phyloP scores from a whole-genome alignment of 1,140 invertebrate genomes.

The Zaprionus camerounensis region DNA sequence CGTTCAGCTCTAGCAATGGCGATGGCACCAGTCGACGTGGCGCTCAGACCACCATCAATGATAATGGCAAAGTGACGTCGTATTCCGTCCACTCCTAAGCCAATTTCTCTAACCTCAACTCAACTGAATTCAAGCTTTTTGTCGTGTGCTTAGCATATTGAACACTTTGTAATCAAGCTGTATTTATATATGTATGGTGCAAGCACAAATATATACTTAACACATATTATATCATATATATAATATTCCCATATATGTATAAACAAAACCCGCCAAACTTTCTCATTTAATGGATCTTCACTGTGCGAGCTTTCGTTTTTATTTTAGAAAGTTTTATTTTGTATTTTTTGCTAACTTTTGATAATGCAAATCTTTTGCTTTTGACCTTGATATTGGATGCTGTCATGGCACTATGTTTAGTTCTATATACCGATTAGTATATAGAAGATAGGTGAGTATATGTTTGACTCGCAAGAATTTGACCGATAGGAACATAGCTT shows the following conservation, averaged over 20 bases:
- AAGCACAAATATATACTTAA: constrained; percentile 19
- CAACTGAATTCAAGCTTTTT: neutral
- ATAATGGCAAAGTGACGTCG: constrained; percentile 89
- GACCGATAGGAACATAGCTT: constrained; percentile 28
- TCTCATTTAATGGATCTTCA: constrained; percentile 25
- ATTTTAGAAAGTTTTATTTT: constrained; percentile 63
- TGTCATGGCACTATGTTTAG: constrained; percentile 17
- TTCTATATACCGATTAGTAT: constrained; percentile 10
- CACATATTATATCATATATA: neutral
- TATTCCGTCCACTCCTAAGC: constrained; percentile 85
- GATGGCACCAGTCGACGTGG: constrained; percentile 85
- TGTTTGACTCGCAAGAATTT: constrained; percentile 31
- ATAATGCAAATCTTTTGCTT: constrained; percentile 10
- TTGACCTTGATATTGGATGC: constrained; percentile 63
- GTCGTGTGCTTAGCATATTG: constrained; percentile 21
- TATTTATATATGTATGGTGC: constrained; percentile 46
- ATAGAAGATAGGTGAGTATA: constrained; percentile 7
- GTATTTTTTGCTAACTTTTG: neutral
- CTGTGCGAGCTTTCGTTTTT: constrained; percentile 54
- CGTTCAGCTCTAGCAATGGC: constrained; percentile 87
- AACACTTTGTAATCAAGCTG: constrained; percentile 23
- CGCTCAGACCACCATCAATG: constrained; percentile 88
- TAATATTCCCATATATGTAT: neutral
- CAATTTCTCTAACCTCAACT: neutral
- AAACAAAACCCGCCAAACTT: constrained; percentile 1